Evolutionary conservation across 2,888 invertebrate species (phyloP).

Genomic region (Actias luna): DNA sequence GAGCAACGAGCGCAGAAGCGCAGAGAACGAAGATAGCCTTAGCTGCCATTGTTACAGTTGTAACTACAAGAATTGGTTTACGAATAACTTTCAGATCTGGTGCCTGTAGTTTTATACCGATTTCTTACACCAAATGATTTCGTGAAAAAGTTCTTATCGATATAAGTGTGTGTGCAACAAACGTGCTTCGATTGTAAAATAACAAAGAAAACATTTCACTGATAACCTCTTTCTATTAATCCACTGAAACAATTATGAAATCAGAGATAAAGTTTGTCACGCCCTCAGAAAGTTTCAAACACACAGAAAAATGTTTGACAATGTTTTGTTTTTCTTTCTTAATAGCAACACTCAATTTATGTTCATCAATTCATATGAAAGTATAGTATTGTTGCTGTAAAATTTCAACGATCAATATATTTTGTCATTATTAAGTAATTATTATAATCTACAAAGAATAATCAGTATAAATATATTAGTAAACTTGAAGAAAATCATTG

Average conservation of each 20-base stretch:
- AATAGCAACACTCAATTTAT: neutral
- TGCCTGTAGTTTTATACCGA: neutral
- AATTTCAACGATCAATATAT: neutral
- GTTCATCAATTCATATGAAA: neutral
- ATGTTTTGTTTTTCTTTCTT: neutral
- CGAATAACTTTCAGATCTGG: neutral
- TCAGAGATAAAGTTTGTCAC: neutral
- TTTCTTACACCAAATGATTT: neutral
- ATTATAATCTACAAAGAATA: neutral
- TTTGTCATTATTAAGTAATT: neutral
- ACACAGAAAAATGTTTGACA: neutral
- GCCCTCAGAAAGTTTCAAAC: neutral
- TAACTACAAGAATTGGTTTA: neutral
- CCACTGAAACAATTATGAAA: neutral
- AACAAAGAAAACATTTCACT: neutral
- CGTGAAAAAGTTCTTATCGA: neutral
- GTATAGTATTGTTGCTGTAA: neutral
- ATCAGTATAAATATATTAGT: neutral
- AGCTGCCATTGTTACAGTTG: constrained; percentile 17
- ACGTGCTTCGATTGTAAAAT: neutral
- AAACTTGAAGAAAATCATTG: neutral
- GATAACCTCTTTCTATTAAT: constrained; percentile 1
- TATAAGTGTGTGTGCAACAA: neutral
- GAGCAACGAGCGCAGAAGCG: constrained; percentile 23
- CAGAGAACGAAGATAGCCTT: constrained; percentile 24